Conservation (phyloP, 2,113 vertebrate genomes). For the Pseudolaguvia tuberculata region DNA sequence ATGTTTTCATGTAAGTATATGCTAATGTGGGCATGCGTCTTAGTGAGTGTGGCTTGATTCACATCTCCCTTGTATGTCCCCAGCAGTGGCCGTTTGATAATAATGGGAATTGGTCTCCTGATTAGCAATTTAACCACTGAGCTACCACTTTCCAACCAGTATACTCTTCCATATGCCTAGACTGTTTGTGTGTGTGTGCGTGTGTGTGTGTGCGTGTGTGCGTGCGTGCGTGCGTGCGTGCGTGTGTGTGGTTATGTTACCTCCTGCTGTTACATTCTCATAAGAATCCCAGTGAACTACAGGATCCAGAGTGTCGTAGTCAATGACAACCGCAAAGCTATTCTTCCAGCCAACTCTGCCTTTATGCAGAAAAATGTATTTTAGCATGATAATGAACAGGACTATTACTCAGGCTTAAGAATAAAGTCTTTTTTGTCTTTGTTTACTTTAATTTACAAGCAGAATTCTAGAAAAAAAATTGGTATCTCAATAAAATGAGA, state of each 20-base stretch:
- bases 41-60: not conserved
- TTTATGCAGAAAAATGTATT: constrained; percentile 47
- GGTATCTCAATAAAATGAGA: too few relatives aligned
- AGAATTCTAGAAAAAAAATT: too few relatives aligned
- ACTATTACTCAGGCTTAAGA: not conserved
- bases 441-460: not conserved
- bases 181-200: not conserved
- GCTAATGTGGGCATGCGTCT: not conserved
- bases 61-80: not conserved
- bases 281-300: constrained; percentile 83
- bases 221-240: constrained; percentile 2
- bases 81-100: too few relatives aligned
- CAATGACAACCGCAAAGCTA: constrained; percentile 68
- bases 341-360: constrained; percentile 72
- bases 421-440: not conserved
- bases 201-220: too few relatives aligned
- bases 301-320: constrained; percentile 81
- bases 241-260: constrained; percentile 55
- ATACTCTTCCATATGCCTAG: too few relatives aligned
- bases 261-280: constrained; percentile 67
- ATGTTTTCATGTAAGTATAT: not conserved
- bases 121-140: too few relatives aligned
- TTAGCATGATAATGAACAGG: constrained; percentile 5
- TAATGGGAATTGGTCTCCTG: too few relatives aligned
- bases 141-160: too few relatives aligned